Conservation (phyloP, 1,140 invertebrate species). For the Cheumatopsyche charites region DNA sequence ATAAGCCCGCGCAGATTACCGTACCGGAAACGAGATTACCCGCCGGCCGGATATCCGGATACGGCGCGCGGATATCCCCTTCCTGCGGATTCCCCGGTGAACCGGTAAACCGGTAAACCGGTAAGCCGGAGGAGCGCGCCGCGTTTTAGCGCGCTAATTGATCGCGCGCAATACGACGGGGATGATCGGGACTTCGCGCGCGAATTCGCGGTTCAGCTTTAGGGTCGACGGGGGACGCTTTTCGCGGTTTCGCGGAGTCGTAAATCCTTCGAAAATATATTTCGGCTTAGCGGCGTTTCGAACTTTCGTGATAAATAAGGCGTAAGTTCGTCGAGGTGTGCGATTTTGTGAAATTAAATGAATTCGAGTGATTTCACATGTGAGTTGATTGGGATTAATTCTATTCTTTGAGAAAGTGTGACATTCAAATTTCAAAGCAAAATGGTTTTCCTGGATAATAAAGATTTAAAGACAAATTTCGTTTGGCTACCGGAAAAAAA, state of each 20-base stretch:
- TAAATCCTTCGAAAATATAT: slow-evolving; percentile 5
- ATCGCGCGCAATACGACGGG: slow-evolving; percentile 5
- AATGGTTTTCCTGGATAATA: too few relatives aligned
- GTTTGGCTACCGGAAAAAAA: too few relatives aligned
- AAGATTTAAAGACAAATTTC: too few relatives aligned
- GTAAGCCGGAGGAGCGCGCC: slow-evolving; percentile 33
- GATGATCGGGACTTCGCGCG: slow-evolving; percentile 1
- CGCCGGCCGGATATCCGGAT: slow-evolving; percentile 37
- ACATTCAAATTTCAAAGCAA: too few relatives aligned
- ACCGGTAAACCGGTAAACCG: neutral
- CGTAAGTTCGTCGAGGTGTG: too few relatives aligned
- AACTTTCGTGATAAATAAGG: too few relatives aligned
- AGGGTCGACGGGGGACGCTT: neutral
- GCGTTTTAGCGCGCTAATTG: slow-evolving; percentile 35
- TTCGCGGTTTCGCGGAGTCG: too few relatives aligned
- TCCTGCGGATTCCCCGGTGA: slow-evolving; percentile 23
- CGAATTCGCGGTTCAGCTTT: too few relatives aligned
- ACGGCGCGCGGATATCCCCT: slow-evolving; percentile 34
- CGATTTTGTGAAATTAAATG: too few relatives aligned
- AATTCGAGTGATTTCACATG: too few relatives aligned
- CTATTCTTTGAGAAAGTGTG: too few relatives aligned
- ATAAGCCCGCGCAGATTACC: slow-evolving; percentile 46
- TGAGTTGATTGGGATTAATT: too few relatives aligned
- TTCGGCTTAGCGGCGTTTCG: neutral
- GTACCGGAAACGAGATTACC: slow-evolving; percentile 47